Base-by-base conservation (phyloP, 2,797 vertebrate species). In the Lophotriccus pileatus region DNA sequence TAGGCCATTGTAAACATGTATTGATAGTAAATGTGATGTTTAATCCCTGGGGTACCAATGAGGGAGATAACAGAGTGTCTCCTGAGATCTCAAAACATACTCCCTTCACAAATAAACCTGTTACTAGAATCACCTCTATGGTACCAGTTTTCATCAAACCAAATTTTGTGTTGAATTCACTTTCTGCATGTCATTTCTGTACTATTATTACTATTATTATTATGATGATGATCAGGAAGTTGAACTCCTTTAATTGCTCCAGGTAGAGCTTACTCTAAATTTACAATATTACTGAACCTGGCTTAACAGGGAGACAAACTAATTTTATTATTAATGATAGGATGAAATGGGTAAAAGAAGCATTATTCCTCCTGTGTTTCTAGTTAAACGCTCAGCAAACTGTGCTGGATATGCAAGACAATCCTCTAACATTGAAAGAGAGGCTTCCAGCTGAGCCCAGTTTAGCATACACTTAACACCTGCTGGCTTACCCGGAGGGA, bases 361-460 rank as follows among this genome's bases (percentile, higher is more conserved):
- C 64, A 32, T 94, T 78, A 90, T 87, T 94, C 32, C 83, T 83
- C 43, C 60, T 58, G 21, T 25, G 25, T 69, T 83, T 84, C 79
- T 68, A 55, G 76, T 68, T 74, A 89, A 95, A 87, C 19, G 63
- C 80, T 87, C 52, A 77, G 75, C 66, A 93, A 69, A 82, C 75
- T 12, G 46, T 46, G 39, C 85, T 87, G 87, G 67, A 22, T 89
- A 43, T 50, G 43, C 81, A 63, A 92, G 91, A 53, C 69, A 90
- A 77, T 75, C 81, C 76, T 86, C 37, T 43, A 60, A 27, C 92
- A 23, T 3, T 46, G 91, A 69, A 74, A 21, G 58, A 90, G 79
- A 30, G 77, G 76, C 90, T 95, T 87, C 95, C 94, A 96, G 88
- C 95, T 69, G 95, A 83, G 93, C 32, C 62, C 68, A n/a, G 91